Conservation (phyloP, 2,888 invertebrate genomes). For the Agrotis ipsilon region DNA sequence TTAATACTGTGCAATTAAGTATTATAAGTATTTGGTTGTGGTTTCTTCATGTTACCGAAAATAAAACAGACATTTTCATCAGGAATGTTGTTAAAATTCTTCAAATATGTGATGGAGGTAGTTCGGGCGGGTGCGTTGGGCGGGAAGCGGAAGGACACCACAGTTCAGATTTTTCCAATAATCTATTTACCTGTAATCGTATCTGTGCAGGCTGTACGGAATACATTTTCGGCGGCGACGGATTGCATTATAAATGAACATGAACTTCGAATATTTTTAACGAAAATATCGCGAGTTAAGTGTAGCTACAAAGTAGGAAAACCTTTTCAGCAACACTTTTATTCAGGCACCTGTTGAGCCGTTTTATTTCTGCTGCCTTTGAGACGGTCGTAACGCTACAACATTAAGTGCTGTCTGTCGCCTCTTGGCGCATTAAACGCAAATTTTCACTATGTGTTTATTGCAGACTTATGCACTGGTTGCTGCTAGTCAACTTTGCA, state of each 20-base stretch:
- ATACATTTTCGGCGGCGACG: slow-evolving; percentile 35
- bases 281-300: background rate
- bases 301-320: slow-evolving; percentile 4
- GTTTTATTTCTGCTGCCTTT: slow-evolving; percentile 34
- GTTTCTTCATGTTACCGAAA: background rate
- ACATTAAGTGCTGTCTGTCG: slow-evolving; percentile 21
- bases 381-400: slow-evolving; percentile 27
- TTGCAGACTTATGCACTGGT: slow-evolving; percentile 16
- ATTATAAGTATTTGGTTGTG: background rate
- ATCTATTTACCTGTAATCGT: slow-evolving; percentile 72
- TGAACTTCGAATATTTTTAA: slow-evolving; percentile 40
- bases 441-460: slow-evolving; percentile 47
- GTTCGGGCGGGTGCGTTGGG: slow-evolving; percentile 1
- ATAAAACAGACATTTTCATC: slow-evolving; percentile 19
- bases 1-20: slow-evolving; percentile 1
- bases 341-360: slow-evolving; percentile 34
- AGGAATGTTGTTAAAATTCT: slow-evolving; percentile 30
- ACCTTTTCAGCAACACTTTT: background rate
- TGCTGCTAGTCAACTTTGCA: slow-evolving; percentile 7
- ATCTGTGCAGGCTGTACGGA: slow-evolving; percentile 55
- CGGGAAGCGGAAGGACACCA: slow-evolving; percentile 21
- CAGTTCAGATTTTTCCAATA: slow-evolving; percentile 73
- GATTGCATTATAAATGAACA: slow-evolving; percentile 49
- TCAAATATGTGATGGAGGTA: slow-evolving; percentile 21
- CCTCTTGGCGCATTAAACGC: slow-evolving; percentile 28